Evolutionary conservation across 1,140 invertebrate species (phyloP).

Genomic region (Wiebesia pumilae): DNA sequence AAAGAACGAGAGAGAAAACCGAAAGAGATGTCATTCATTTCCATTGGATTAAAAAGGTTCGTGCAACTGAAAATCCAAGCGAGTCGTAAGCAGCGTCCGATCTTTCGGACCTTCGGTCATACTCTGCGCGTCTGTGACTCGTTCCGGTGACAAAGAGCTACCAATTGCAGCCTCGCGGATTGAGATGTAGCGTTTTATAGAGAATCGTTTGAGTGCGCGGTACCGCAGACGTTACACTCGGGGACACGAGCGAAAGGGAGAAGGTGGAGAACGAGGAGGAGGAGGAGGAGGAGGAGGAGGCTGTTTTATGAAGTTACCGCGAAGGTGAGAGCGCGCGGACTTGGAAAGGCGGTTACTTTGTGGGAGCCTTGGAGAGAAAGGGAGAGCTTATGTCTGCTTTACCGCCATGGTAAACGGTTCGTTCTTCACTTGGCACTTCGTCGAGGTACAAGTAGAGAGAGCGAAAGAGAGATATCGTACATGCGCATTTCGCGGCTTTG

Average conservation of each 20-base stretch:
- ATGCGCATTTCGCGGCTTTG: background rate
- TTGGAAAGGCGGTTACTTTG: conserved; percentile 64
- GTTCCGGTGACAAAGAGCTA: no score
- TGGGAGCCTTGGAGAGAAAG: conserved; percentile 33
- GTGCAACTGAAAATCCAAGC: background rate
- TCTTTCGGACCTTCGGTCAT: background rate
- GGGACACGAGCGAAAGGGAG: background rate
- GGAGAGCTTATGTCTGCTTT: conserved; percentile 58
- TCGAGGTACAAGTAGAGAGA: background rate
- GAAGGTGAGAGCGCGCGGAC: conserved; percentile 58
- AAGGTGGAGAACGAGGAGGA: background rate
- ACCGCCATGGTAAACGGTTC: conserved; percentile 60
- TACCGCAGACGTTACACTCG: background rate
- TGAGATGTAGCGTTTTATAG: conserved; percentile 71
- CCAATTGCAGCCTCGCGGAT: conserved; percentile 52
- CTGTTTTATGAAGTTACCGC: conserved; percentile 71
- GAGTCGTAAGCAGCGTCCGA: background rate
- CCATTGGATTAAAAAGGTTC: background rate
- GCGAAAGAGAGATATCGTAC: background rate
- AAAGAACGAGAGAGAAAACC: background rate
- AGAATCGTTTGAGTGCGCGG: conserved; percentile 66
- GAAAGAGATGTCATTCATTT: background rate
- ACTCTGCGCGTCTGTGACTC: no score
- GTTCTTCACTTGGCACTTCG: conserved; percentile 47
- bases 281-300: conserved; percentile 53